Percentiles rank a stretch among this genome's conserved stretches.
Conservation (phyloP, 1,140 invertebrate genomes). For the silkworm (Bombyx mori) region ASM3026992v2 NC_085128.1:6412501-6413000, state of each 20-base stretch:
- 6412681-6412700: neutral
- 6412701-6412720: too few relatives aligned
- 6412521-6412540: neutral
- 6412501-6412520: neutral
- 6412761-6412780: too few relatives aligned
- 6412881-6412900: slow-evolving; percentile 5
- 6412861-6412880: too few relatives aligned
- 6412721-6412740: too few relatives aligned
- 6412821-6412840: slow-evolving; percentile 2
- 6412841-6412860: neutral
- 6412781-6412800: too few relatives aligned
- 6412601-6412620: slow-evolving; percentile 9
- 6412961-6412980: slow-evolving; percentile 5
- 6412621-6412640: neutral
- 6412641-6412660: neutral
- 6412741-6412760: too few relatives aligned
- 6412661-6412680: neutral
- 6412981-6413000: neutral
- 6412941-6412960: slow-evolving; percentile 16
- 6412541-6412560: slow-evolving; percentile 11
- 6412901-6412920: slow-evolving; percentile 13
- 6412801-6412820: neutral
- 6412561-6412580: slow-evolving; percentile 12
- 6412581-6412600: slow-evolving; percentile 12
- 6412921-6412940: slow-evolving; percentile 13